Conservation (phyloP, 2,797 vertebrate genomes). For the Siniperca undulata region DNA sequence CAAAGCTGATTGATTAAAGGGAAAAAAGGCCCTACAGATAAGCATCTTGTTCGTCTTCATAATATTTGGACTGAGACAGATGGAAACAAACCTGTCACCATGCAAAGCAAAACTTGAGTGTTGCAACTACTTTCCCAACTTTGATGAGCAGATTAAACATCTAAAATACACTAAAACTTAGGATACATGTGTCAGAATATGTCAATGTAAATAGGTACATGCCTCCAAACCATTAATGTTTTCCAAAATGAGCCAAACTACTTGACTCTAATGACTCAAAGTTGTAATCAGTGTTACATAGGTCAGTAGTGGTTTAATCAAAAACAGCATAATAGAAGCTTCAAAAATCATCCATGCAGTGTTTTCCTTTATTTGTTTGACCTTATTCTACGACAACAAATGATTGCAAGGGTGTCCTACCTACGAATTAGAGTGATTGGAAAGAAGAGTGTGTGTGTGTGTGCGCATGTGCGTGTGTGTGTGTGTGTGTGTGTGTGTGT, state of each 20-base stretch:
- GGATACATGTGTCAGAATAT: conserved; percentile 8
- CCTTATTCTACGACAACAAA: conserved; percentile 32
- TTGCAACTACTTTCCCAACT: conserved; percentile 21
- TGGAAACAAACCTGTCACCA: conserved; percentile 61
- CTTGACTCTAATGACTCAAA: conserved; percentile 21
- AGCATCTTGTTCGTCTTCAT: conserved; percentile 60
- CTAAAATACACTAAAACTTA: conserved; percentile 16
- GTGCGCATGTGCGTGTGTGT: background rate
- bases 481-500: conserved; percentile 9
- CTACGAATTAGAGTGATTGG: conserved; percentile 12
- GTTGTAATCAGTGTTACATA: conserved; percentile 34
- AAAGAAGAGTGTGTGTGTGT: background rate
- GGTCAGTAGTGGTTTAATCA: conserved; percentile 44
- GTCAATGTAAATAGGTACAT: background rate
- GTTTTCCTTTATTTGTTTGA: conserved; percentile 29
- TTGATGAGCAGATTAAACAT: conserved; percentile 52
- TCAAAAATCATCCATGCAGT: conserved; percentile 9
- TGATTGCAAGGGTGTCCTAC: conserved; percentile 16
- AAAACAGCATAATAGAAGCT: conserved; percentile 6
- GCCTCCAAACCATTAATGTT: background rate
- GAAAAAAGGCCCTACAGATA: conserved; percentile 43
- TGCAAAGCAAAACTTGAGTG: conserved; percentile 21
- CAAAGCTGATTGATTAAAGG: conserved; percentile 66
- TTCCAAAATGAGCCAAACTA: conserved; percentile 13
- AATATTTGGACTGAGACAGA: conserved; percentile 58